Evolutionary conservation across 2,888 invertebrate species (phyloP).

Genomic region (Cistogaster globosa): DNA sequence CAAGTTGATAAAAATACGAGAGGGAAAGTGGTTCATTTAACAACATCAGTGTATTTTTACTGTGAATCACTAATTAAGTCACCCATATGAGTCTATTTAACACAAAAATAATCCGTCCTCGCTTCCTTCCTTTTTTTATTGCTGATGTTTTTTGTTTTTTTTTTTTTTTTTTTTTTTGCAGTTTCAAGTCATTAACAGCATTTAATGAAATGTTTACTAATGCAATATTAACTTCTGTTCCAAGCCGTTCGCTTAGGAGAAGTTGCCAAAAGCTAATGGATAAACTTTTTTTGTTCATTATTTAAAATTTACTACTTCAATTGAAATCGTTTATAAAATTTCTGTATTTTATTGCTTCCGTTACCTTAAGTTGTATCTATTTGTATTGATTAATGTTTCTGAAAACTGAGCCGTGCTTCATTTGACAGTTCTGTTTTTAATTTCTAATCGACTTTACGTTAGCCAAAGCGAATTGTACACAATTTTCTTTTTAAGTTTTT

Average conservation of each 20-base stretch:
- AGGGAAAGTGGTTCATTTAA: conserved; percentile 26
- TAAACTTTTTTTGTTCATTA: too few relatives aligned
- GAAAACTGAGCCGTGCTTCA: too few relatives aligned
- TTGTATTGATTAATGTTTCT: too few relatives aligned
- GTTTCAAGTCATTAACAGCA: conserved; percentile 45
- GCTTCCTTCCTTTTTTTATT: conserved; percentile 2
- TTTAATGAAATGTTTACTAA: conserved; percentile 33
- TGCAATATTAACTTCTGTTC: conserved; percentile 25
- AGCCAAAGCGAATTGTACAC: too few relatives aligned
- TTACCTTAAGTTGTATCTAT: too few relatives aligned
- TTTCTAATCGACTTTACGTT: too few relatives aligned
- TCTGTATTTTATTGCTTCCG: too few relatives aligned
- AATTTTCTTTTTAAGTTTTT: too few relatives aligned
- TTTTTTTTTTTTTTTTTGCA: background rate
- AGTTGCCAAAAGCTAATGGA: too few relatives aligned
- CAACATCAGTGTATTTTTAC: conserved; percentile 16
- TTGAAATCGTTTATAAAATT: too few relatives aligned
- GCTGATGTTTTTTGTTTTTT: background rate
- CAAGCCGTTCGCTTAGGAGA: background rate
- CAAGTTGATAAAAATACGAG: background rate
- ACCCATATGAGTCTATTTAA: conserved; percentile 56
- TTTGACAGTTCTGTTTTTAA: too few relatives aligned
- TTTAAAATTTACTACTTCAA: too few relatives aligned
- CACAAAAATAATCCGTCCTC: conserved; percentile 10
- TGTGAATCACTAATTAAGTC: conserved; percentile 47